These are phyloP conservation scores for Panagrolaimus sp. DNA, from an alignment of 1,140 invertebrate genomes.

Conservation along the genomic window DNA sequence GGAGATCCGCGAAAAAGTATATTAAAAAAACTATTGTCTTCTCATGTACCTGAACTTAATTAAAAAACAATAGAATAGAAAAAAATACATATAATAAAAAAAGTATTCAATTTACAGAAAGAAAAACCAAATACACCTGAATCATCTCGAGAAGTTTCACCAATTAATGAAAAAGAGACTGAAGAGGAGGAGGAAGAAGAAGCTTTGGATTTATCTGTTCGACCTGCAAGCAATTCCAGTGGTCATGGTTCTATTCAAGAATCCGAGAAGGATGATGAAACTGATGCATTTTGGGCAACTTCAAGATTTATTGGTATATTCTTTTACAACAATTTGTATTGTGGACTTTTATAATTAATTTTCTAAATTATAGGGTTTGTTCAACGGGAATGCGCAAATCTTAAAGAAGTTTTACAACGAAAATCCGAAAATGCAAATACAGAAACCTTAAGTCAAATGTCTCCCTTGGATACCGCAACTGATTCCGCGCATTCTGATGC, in stretches of 20 bases:
- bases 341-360: too few relatives aligned
- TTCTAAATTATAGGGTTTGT: neutral
- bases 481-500: slow-evolving; percentile 8
- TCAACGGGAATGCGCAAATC: slow-evolving; percentile 8
- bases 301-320: neutral
- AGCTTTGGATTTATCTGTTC: slow-evolving; percentile 4
- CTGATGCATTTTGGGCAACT: slow-evolving; percentile 7
- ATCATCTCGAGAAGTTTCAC: slow-evolving; percentile 2
- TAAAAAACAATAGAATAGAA: neutral
- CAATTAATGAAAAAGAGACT: neutral
- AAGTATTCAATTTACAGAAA: slow-evolving; percentile 1
- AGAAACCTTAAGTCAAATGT: slow-evolving; percentile 12
- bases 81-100: neutral
- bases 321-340: too few relatives aligned
- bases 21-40: too few relatives aligned
- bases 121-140: neutral
- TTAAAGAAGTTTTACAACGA: slow-evolving; percentile 7
- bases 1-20: too few relatives aligned
- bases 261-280: neutral
- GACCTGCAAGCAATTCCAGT: neutral
- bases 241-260: neutral
- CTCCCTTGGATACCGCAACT: neutral
- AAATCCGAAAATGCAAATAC: neutral
- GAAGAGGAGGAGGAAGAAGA: neutral
- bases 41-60: slow-evolving; percentile 12